These are phyloP conservation scores for Pantherophis vulpinus DNA, from an alignment of 2,797 vertebrate genomes.

Conservation along the genomic window DNA sequence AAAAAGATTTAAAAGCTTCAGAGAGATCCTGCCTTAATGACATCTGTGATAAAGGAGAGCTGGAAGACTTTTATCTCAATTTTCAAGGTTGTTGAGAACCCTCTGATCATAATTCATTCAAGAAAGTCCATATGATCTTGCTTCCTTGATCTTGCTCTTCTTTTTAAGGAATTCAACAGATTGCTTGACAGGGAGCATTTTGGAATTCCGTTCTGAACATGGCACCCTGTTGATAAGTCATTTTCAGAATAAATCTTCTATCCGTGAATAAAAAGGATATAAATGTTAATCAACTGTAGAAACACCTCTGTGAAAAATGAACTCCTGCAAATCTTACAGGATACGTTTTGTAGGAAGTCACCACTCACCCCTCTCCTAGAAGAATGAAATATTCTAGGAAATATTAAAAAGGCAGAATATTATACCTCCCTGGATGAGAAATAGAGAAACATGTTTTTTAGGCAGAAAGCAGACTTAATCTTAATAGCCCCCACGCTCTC, in stretches of 20 bases:
- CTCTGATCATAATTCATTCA: background rate
- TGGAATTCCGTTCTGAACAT: background rate
- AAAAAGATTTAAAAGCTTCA: background rate
- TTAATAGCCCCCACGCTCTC: too few relatives aligned
- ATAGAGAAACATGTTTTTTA: too few relatives aligned
- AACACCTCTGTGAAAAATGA: background rate
- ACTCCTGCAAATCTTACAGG: background rate
- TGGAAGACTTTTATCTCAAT: background rate
- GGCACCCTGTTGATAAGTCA: background rate
- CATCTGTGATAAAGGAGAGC: background rate
- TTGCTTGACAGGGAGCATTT: background rate
- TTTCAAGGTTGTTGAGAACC: background rate
- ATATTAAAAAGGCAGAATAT: too few relatives aligned
- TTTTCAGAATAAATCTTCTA: background rate
- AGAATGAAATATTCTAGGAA: too few relatives aligned
- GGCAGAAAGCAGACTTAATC: too few relatives aligned
- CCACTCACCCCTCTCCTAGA: too few relatives aligned
- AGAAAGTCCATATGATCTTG: background rate
- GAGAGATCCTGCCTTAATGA: background rate
- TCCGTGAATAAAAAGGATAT: background rate
- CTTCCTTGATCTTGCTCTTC: background rate
- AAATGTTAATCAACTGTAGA: background rate
- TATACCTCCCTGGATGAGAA: too few relatives aligned
- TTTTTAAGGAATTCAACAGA: background rate
- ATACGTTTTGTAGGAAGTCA: too few relatives aligned